These are phyloP conservation scores for Oreochromis spilurus DNA, from an alignment of 2,113 vertebrate species.

Conservation along the genomic window DNA sequence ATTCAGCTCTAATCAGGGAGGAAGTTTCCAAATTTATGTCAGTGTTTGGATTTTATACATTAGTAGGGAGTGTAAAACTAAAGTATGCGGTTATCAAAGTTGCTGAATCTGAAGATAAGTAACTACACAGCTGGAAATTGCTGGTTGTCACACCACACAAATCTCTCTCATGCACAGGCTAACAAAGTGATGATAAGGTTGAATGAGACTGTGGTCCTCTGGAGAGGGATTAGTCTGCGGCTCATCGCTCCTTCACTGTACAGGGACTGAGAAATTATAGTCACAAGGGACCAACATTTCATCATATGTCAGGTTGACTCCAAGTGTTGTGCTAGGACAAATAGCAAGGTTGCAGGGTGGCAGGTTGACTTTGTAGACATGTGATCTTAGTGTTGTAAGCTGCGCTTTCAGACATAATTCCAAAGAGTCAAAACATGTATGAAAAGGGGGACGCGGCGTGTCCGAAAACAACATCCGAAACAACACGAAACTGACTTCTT, in stretches of 20 bases:
- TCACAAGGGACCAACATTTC: constrained; percentile 30
- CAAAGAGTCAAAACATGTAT: neutral
- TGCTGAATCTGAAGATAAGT: neutral
- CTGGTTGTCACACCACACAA: neutral
- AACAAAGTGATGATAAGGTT: constrained; percentile 51
- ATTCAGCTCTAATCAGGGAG: neutral
- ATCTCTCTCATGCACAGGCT: constrained; percentile 4
- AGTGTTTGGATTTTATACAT: neutral
- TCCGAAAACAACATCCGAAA: neutral
- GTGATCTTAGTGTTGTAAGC: neutral
- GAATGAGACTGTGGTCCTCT: constrained; percentile 31
- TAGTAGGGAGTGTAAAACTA: neutral
- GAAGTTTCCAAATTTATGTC: neutral
- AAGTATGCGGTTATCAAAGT: neutral
- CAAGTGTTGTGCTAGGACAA: neutral
- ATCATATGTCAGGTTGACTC: constrained; percentile 25
- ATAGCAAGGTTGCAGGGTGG: neutral
- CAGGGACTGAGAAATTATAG: constrained; percentile 13
- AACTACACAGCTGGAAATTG: neutral
- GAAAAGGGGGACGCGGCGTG: neutral
- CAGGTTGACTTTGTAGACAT: neutral
- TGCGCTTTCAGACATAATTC: neutral
- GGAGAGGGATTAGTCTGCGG: constrained; percentile 39
- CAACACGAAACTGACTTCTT: neutral
- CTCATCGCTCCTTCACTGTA: constrained; percentile 20